Percentiles rank a stretch among this genome's conserved stretches.
Conservation (phyloP, 2,888 invertebrate species). For the Pseudeuparius sepicola region DNA sequence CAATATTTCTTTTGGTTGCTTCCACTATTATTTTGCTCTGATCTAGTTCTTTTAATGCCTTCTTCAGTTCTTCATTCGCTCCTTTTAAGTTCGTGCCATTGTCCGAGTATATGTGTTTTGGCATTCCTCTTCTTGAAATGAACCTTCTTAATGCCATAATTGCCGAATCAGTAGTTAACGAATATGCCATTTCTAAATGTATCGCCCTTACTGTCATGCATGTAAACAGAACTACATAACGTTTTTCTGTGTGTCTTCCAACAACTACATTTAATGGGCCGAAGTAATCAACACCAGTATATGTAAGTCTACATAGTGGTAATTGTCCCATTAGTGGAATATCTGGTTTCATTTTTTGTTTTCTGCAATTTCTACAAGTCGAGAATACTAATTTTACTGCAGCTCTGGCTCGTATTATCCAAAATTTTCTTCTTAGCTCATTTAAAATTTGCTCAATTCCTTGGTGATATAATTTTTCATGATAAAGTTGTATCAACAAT, state of each 20-base stretch:
- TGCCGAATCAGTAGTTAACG: constrained; percentile 9
- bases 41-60: constrained; percentile 1
- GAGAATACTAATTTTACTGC: no score
- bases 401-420: no score
- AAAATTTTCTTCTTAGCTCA: no score
- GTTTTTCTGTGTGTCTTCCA: constrained; percentile 7
- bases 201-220: constrained; percentile 12
- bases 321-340: constrained; percentile 1
- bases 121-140: constrained; percentile 4
- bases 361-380: constrained; percentile 3
- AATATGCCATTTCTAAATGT: constrained; percentile 14
- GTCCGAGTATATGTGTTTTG: constrained; percentile 5
- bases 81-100: constrained; percentile 10
- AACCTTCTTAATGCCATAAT: no score
- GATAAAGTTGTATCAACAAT: no score
- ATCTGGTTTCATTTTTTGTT: constrained; percentile 4
- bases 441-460: no score
- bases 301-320: constrained; percentile 1
- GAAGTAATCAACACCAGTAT: no score
- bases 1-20: neutral
- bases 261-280: constrained; percentile 1
- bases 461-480: no score
- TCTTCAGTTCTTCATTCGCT: constrained; percentile 5
- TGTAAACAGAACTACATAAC: constrained; percentile 7
- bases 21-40: neutral